Percentiles rank a stretch among this genome's conserved stretches.
Conservation (phyloP, 2,888 invertebrate genomes). For the Cephus sareptanus region DNA sequence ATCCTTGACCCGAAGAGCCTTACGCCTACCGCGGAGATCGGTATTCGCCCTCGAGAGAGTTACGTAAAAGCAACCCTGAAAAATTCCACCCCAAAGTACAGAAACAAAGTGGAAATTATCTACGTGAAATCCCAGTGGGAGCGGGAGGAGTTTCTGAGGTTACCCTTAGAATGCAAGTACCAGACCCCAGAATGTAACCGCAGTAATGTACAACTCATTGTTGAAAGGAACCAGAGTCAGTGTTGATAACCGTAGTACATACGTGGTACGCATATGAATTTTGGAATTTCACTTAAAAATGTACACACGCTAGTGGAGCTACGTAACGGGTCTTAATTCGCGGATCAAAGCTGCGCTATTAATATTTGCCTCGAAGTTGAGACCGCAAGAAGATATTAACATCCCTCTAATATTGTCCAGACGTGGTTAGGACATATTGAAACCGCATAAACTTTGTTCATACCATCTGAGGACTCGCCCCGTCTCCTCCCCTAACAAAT, state of each 20-base stretch:
- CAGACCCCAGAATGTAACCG: background rate
- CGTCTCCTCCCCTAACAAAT: slow-evolving; percentile 19
- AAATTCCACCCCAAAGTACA: background rate
- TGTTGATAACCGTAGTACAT: background rate
- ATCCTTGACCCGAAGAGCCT: slow-evolving; percentile 17
- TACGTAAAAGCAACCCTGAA: background rate
- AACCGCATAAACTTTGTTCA: slow-evolving; percentile 65
- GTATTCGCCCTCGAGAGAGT: background rate
- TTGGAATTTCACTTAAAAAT: background rate
- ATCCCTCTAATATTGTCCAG: slow-evolving; percentile 62
- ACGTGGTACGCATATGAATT: slow-evolving; percentile 10
- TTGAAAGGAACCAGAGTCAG: background rate
- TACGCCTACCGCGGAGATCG: slow-evolving; percentile 19
- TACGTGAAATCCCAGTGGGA: slow-evolving; percentile 24
- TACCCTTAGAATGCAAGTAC: slow-evolving; percentile 42
- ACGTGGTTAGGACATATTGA: slow-evolving; percentile 57
- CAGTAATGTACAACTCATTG: background rate
- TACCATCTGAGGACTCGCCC: slow-evolving; percentile 42
- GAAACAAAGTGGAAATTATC: slow-evolving; percentile 40
- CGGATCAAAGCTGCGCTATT: slow-evolving; percentile 49
- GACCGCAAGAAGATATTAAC: slow-evolving; percentile 63
- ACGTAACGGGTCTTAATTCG: slow-evolving; percentile 18
- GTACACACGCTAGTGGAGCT: slow-evolving; percentile 13
- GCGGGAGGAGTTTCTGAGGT: slow-evolving; percentile 44
- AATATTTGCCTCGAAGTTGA: slow-evolving; percentile 47